These are phyloP conservation scores for Bombus haemorrhoidalis DNA, from an alignment of 1,140 invertebrate genomes.

Conservation along the genomic window DNA sequence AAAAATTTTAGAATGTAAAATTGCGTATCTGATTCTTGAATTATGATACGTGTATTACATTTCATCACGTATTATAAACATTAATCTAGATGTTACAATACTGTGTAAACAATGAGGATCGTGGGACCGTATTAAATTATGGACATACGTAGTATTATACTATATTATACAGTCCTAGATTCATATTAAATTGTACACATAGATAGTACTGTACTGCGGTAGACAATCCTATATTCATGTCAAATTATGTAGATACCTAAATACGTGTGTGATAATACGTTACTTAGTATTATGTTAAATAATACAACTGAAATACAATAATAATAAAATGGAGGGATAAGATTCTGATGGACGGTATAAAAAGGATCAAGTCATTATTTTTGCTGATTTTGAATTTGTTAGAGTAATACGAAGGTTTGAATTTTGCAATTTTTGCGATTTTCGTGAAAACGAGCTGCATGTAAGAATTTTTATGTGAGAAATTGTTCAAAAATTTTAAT, in stretches of 20 bases:
- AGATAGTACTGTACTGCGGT: neutral
- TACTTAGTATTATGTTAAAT: neutral
- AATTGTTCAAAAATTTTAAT: too few species aligned
- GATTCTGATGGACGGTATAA: too few species aligned
- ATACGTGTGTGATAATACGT: neutral
- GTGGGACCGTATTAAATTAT: neutral
- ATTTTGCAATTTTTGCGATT: too few species aligned
- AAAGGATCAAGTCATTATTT: too few species aligned
- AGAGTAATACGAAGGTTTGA: too few species aligned
- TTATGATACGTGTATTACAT: neutral
- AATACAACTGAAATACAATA: neutral
- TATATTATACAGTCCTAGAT: conserved; percentile 3
- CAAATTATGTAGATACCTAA: neutral
- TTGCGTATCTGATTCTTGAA: neutral
- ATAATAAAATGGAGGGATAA: neutral
- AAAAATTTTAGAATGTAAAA: too few species aligned
- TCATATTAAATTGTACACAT: neutral
- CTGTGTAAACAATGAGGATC: neutral
- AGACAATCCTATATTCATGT: neutral
- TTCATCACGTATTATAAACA: neutral
- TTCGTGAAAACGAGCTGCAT: too few species aligned
- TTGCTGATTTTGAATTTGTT: too few species aligned
- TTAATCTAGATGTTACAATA: neutral
- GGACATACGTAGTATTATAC: neutral
- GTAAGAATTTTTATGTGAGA: too few species aligned